Evolutionary conservation across 2,888 invertebrate genomes (phyloP).

Genomic region (Erynnis tages): DNA sequence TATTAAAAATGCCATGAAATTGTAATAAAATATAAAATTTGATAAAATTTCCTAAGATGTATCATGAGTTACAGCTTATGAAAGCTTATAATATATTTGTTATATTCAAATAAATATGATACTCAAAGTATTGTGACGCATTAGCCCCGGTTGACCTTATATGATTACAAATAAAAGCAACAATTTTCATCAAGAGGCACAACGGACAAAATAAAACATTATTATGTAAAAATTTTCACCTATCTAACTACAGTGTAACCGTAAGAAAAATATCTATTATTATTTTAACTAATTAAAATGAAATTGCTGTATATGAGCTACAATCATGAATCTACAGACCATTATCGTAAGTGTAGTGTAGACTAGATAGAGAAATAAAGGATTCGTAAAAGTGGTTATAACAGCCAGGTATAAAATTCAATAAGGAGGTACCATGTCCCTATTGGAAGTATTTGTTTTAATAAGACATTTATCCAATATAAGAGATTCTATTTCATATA

Average conservation of each 20-base stretch:
- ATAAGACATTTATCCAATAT: conserved; percentile 12
- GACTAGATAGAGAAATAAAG: conserved; percentile 18
- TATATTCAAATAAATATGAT: too few species aligned
- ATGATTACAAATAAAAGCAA: conserved; percentile 63
- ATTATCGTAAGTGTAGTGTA: conserved; percentile 11
- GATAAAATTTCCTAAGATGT: too few species aligned
- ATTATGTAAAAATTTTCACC: conserved; percentile 31
- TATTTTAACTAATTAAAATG: conserved; percentile 7
- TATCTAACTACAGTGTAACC: conserved; percentile 25
- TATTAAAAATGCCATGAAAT: too few species aligned
- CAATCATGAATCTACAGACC: conserved; percentile 13
- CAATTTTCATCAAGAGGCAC: conserved; percentile 60
- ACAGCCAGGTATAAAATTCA: conserved; percentile 5
- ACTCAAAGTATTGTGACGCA: too few species aligned
- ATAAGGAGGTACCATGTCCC: not conserved
- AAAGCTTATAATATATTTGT: too few species aligned
- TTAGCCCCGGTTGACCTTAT: too few species aligned
- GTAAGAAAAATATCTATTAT: too few species aligned
- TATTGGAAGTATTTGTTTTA: not conserved
- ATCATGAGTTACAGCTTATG: too few species aligned
- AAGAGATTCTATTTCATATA: conserved; percentile 21
- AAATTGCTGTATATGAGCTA: conserved; percentile 1
- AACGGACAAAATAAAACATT: conserved; percentile 50
- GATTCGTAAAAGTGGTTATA: conserved; percentile 5
- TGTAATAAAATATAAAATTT: too few species aligned